Conservation (phyloP, 1,140 invertebrate species). For the Calliopsis andreniformis region DNA sequence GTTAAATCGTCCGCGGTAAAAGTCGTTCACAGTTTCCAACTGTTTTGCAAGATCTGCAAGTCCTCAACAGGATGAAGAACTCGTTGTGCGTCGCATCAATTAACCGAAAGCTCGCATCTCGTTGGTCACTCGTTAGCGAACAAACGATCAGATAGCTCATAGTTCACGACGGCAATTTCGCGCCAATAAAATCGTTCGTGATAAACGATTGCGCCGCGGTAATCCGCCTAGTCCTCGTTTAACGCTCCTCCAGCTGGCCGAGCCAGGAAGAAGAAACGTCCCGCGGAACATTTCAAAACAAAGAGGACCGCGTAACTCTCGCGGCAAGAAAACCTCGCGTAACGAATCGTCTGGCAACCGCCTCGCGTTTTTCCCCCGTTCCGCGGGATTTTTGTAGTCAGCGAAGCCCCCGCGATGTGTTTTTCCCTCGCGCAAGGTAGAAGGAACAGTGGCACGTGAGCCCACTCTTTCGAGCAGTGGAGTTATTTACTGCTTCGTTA, state of each 20-base stretch:
- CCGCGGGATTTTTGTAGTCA: not conserved
- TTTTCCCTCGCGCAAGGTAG: not conserved
- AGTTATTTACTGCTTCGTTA: conserved; percentile 65
- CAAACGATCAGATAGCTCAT: not conserved
- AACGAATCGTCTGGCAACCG: conserved; percentile 16
- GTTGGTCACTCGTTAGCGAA: not conserved
- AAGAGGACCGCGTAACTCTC: not conserved
- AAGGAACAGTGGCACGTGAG: not conserved
- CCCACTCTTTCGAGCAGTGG: conserved; percentile 17
- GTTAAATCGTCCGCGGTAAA: too few relatives aligned
- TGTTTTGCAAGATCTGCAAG: too few relatives aligned
- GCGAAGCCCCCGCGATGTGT: not conserved
- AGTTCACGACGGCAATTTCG: not conserved
- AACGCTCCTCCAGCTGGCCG: not conserved
- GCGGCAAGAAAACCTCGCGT: conserved; percentile 8
- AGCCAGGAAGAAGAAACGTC: not conserved
- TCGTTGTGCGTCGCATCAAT: not conserved
- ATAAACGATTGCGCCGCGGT: conserved; percentile 25
- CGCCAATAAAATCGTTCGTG: conserved; percentile 35
- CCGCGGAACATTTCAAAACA: not conserved
- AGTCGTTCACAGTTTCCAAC: too few relatives aligned
- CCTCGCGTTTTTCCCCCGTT: conserved; percentile 7
- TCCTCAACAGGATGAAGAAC: not conserved
- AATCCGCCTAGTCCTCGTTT: conserved; percentile 10
- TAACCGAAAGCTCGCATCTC: not conserved